Evolutionary conservation across 2,888 invertebrate species (phyloP), one percentile per base, ranked within the genome.

Genomic region (Disparrhopalites patrizii): DNA sequence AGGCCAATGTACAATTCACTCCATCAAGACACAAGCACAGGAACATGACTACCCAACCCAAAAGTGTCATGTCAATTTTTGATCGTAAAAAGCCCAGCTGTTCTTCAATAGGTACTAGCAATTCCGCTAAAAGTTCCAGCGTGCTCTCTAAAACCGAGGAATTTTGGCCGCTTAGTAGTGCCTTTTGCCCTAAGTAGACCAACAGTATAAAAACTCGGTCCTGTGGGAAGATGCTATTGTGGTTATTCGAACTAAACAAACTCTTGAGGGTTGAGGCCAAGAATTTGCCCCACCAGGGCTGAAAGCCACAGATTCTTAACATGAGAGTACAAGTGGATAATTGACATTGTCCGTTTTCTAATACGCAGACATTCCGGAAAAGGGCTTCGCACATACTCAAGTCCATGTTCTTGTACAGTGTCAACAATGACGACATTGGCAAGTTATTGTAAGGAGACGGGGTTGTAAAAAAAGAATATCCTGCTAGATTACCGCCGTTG

Each of bases 221-320:
- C 76, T 93, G 89, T 15, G 93, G 90, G 71, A 90, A 89, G 56
- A 90, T 87, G 73, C 86, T 85, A 28, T 87, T 87, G 74, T 90
- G 89, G 51, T 87, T 86, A 4, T 47, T n/a, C 0, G 89, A 87
- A 0, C 89, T 87, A 78, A 91, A 93, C 76, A 92, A 86, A 69
- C 84, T 83, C 25, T 87, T 85, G 65, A 95, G 84, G 28, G 89
- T 89, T 76, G 89, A 87, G 0, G 92, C 90, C n/a, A 95, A 82
- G 77, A 91, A 92, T 72, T 87, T 85, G 47, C 94, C 94, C 94
- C 95, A 95, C 90, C 93, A 95, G 10, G 83, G 81, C 77, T 87
- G 87, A 64, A 85, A 83, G 57, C 87, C 87, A 77, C 89, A 88
- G 78, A 87, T 86, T 57, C 90, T 85, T 65, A 92, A 89, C 76